phyloP scores from a whole-genome alignment of 2,888 invertebrate species.

The Coenonympha glycerion region DNA sequence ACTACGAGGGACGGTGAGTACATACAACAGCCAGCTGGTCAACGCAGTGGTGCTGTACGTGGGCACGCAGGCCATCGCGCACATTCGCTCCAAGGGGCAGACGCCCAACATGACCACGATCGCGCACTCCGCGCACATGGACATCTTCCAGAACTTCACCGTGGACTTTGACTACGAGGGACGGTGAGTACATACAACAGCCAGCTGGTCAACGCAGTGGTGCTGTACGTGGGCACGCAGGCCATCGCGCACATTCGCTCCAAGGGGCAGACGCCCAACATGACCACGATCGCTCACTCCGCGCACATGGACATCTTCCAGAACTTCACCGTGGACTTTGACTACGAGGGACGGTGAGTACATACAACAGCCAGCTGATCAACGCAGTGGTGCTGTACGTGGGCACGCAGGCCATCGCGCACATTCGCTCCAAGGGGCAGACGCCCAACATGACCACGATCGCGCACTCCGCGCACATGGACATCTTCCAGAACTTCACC shows the following conservation, averaged over 20 bases:
- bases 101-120: conserved; percentile 98
- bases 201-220: conserved; percentile 67
- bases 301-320: conserved; percentile 99
- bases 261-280: conserved; percentile 94
- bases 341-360: conserved; percentile 89
- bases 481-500: conserved; percentile 99
- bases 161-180: conserved; percentile 99
- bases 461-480: conserved; percentile 99
- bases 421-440: conserved; percentile 92
- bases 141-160: conserved; percentile 99
- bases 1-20: conserved; percentile 89
- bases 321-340: conserved; percentile 97
- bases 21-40: neutral
- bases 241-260: conserved; percentile 94
- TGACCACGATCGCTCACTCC: conserved; percentile 98
- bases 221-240: conserved; percentile 68
- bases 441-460: conserved; percentile 98
- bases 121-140: conserved; percentile 99
- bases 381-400: conserved; percentile 79
- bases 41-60: conserved; percentile 79
- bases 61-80: conserved; percentile 83
- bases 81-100: conserved; percentile 92
- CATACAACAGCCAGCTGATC: neutral
- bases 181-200: conserved; percentile 45
- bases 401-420: conserved; percentile 83